Evolutionary conservation across 1,140 invertebrate species (phyloP), one percentile per base, ranked within the genome.

Genomic region (Cardiocondyla obscurior): DNA sequence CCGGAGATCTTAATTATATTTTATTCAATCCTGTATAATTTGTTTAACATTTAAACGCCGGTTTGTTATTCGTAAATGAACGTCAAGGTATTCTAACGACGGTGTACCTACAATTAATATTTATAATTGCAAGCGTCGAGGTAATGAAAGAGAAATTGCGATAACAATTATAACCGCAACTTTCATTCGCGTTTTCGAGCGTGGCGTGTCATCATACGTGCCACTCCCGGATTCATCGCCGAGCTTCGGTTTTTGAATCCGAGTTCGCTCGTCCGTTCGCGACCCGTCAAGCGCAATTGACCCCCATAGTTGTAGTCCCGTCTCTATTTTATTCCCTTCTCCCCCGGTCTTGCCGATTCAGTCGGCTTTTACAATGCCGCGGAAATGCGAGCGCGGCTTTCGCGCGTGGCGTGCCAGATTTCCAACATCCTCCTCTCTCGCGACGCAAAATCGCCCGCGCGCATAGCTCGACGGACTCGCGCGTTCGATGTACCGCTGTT

Each of bases 301-400:
- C 62, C 74, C 60, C 60, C 60, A 79, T 53, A 67, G 30, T 36
- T 79, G 25, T 30, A 49, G 16, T 53, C 67, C 28, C 84, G 58
- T 58, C 81, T 65, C 76, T 53, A 67, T 67, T 73, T 86, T 86
- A 83, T 36, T 33, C 57, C 64, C 0, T 12, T 8, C 25, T 5
- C 33, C 42, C 25, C 14, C 57, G 16, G 42, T 84, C 74, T 72
- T 81, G 69, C 74, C 83, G 88, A 70, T 81, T 72, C 77, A 46
- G 58, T 39, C 44, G 19, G 28, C 14, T 49, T 36, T 79, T 65
- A 85, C 92, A 92, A 93, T 92, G 85, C 86, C 90, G 83, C 91
- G 90, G 92, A 93, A 93, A 92, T 73, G 85, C 91, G 90, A 92
- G 86, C 90, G 83, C 69, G 85, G 72, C 85, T 49, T 46, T 86